Evolutionary conservation across 1,140 invertebrate genomes (phyloP), one percentile per base, ranked within the genome.

Genomic region (Drosophila ercepeae): DNA sequence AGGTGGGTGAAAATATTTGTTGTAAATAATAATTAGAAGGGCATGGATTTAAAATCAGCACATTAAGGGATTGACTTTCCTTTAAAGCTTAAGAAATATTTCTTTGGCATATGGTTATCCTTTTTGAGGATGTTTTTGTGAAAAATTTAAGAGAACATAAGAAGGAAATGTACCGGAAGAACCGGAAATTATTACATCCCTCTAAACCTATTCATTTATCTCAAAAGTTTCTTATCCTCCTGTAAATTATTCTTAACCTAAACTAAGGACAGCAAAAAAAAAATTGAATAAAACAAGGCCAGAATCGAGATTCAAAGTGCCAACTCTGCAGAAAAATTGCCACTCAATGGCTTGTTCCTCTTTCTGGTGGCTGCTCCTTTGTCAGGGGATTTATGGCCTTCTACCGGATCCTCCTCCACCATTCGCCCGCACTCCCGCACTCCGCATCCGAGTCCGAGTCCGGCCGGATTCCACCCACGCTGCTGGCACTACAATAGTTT

Each of bases 401-500:
- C 44, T 29, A 53, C 25, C 23, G 57, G 14, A 49, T 21, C 21
- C 21, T 21, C 21, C 21, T 21, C n/a, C 13, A 18, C 16, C 39
- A 16, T 42, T 16, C 16, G 3, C 39, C 39, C 16, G 3, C 39
- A 3, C 0, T n/a, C 8, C 14, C 6, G 1, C 8, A 5, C 36
- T 36, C 13, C 13, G 14, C 7, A 6, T 3, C 8, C 14, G 7
- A 1, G 2, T 42, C 9, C 11, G 29, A 1, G 7, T 36, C 34
- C 39, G n/a, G n/a, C 39, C 16, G 39, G 39, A 42, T 45, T 27
- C 9, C n/a, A 7, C 23, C 39, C 34, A 49, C 46, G 46, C 59
- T 58, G 59, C 72, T 57, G 75, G 58, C 72, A 74, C 71, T 84
- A 88, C 63, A 86, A 88, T 86, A 86, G 81, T 86, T 86, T 86